Base-by-base conservation (phyloP, 1,140 invertebrate genomes). In the Eurosta solidaginis region DNA sequence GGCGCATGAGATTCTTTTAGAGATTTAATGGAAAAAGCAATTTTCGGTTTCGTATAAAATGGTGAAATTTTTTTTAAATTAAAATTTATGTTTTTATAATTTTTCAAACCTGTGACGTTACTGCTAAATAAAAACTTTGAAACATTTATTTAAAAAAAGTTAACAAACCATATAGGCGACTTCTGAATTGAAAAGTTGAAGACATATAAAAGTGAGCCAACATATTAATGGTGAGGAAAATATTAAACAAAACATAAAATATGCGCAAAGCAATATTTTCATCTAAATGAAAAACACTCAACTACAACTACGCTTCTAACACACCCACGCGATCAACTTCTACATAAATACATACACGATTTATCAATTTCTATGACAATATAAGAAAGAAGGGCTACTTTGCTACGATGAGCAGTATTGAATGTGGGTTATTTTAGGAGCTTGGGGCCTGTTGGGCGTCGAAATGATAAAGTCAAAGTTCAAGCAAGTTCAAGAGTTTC, bases 281-380 rank as follows among this genome's bases (percentile, higher is more conserved):
- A 0, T 3, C 3, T 7, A 54, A n/a, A 5, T 1, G 9, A 27
- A 17, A 54, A 17, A 54, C 6, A 47, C 45, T 17, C 9, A 12
- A 47, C 45, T n/a, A 12, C 45, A 14, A 3, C 12, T 14, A 14
- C 14, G 45, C 9, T 47, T 17, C n/a, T n/a, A n/a, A n/a, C 45
- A 47, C 45, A 22, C 0, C n/a, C 59, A 27, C 27, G 27, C 2
- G 9, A 2, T 12, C 27, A 59, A 59, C 25, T 29, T 25, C 27
- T 59, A 59, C n/a, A 29, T 68, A 5, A 40, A 29, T 59, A 59
- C n/a, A 29, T 68, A 5, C 40, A 29, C 59, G 59, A 68, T 68
- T 68, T 68, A 68, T 68, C 59, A 68, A 68, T 68, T 68, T 68
- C 17, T 17, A 9, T 68, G 59, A 68, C 59, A 68, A 17, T n/a